Evolutionary conservation across 1,140 invertebrate species (phyloP), one percentile per base, ranked within the genome.

Genomic region (Caenorhabditis remanei): DNA sequence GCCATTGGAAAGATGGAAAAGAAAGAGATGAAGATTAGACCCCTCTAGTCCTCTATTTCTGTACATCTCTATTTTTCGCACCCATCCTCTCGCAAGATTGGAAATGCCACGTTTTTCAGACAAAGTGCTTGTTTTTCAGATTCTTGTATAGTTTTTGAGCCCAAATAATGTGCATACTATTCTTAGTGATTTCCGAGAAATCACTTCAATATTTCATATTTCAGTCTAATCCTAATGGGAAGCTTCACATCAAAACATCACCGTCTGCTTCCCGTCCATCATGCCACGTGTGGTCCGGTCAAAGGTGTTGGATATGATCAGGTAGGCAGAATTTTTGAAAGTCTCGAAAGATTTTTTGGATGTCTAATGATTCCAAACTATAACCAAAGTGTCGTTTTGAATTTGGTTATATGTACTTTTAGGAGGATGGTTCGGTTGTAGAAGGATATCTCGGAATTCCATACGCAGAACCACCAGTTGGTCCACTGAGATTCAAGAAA

Each of bases 371-470:
- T 53, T 53, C 13, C 50, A 53, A 53, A 16, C 16, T 53, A 3
- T 16, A 53, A 8, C 50, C 16, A 53, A 53, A 53, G 16, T 53
- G 50, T 14, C 11, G 50, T 16, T 53, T 9, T 53, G 11, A 3
- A 14, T 53, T 11, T 53, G 50, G 11, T 53, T 53, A 11, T 11
- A 5, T 11, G 3, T 16, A 5, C 3, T 71, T 46, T 24, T n/a
- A 79, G 71, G 71, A 79, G 53, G 71, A 79, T 46, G 71, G 71
- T 16, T 50, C 43, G 8, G 71, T 79, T 13, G 71, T 75, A 5
- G 84, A 94, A 90, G 94, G 94, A 50, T 96, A 95, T 92, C 93
- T 94, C 50, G 94, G 94, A 4, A 94, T 95, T 83, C 95, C 95
- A 0, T 95, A 94, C 89, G 95, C 95, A 0, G 90, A 94, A 86